Percentiles rank a stretch among this genome's conserved stretches.
These are phyloP conservation scores for Oncorhynchus keta DNA, from an alignment of 2,113 vertebrate genomes.

Conservation along the genomic window DNA sequence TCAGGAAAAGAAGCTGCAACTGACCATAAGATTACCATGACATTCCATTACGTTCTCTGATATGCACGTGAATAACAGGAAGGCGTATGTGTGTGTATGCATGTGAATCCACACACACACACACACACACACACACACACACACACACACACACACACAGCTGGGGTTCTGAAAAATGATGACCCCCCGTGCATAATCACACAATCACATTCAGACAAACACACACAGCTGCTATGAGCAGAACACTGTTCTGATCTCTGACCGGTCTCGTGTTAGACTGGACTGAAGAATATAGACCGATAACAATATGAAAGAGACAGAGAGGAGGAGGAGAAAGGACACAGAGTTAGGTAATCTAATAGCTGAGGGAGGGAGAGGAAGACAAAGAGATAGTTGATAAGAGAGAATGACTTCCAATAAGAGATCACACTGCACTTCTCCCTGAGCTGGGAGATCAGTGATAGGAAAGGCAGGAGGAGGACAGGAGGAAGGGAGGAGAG, in stretches of 20 bases:
- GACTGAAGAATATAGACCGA: not conserved
- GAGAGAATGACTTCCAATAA: not conserved
- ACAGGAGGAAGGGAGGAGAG: not conserved
- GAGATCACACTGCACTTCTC: not conserved
- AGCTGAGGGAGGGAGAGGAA: not conserved
- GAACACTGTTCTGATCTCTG: too few relatives aligned
- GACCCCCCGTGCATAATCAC: not conserved
- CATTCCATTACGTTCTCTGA: not conserved
- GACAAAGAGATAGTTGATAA: conserved; percentile 5
- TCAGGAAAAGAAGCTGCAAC: not conserved
- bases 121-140: not conserved
- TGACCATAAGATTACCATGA: not conserved
- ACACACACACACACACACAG: conserved; percentile 1
- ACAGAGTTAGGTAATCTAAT: not conserved
- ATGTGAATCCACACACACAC: conserved; percentile 18
- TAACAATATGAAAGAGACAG: not conserved
- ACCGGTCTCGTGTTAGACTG: too few relatives aligned
- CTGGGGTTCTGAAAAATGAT: too few relatives aligned
- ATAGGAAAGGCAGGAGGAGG: not conserved
- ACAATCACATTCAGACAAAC: not conserved
- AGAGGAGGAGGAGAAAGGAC: too few relatives aligned
- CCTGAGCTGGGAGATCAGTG: not conserved
- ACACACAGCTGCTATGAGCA: not conserved
- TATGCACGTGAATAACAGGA: not conserved
- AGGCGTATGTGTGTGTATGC: too few relatives aligned